phyloP scores from a whole-genome alignment of 1,140 invertebrate genomes.

The Ladona fulva region DNA sequence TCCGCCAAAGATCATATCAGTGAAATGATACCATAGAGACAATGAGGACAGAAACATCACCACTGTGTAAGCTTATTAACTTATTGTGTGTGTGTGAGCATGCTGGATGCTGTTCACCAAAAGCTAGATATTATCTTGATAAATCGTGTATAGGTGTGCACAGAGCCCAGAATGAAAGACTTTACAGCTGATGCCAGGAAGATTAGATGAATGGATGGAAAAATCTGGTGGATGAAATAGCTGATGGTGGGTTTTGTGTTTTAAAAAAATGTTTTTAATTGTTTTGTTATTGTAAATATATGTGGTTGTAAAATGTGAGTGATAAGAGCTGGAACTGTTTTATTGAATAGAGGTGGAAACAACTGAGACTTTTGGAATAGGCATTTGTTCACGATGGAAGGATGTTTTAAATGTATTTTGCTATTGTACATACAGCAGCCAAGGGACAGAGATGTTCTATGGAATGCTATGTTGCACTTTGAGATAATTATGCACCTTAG shows the following conservation, averaged over 20 bases:
- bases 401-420: background rate
- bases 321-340: background rate
- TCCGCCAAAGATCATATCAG: conserved; percentile 59
- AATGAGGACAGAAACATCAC: background rate
- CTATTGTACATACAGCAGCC: background rate
- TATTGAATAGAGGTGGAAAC: background rate
- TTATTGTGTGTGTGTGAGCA: background rate
- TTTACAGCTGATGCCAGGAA: background rate
- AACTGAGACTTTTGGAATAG: background rate
- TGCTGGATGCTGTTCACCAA: background rate
- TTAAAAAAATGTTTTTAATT: background rate
- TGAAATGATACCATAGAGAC: conserved; percentile 31
- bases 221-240: background rate
- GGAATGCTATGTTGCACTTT: background rate
- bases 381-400: background rate
- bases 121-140: background rate
- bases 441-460: background rate
- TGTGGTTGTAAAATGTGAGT: background rate
- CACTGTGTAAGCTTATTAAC: background rate
- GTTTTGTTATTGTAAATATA: background rate
- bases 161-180: background rate
- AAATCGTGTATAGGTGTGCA: background rate
- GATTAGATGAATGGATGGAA: background rate
- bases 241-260: background rate
- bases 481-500: background rate